Evolutionary conservation across 2,888 invertebrate genomes (phyloP).

Genomic region (Clanis bilineata): DNA sequence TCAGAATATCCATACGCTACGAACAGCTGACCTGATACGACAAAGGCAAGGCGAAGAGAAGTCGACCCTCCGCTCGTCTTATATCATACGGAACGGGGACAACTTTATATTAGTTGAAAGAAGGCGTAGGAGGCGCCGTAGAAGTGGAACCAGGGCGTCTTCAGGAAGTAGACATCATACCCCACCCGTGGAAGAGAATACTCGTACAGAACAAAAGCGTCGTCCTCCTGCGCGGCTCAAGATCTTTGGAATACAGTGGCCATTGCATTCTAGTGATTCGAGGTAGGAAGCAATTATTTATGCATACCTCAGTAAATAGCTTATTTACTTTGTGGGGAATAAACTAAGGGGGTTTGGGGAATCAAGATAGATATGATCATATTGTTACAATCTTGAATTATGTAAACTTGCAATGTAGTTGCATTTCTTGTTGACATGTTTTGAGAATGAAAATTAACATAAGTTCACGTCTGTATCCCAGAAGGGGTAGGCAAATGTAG

Average conservation of each 20-base stretch:
- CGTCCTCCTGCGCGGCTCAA: conserved; percentile 75
- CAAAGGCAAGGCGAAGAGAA: conserved; percentile 77
- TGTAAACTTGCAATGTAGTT: conserved; percentile 39
- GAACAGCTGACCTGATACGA: conserved; percentile 79
- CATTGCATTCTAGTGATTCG: conserved; percentile 76
- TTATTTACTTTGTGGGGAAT: conserved; percentile 28
- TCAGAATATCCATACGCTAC: conserved; percentile 74
- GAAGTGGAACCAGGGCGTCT: conserved; percentile 75
- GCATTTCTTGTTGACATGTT: conserved; percentile 27
- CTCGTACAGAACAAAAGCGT: conserved; percentile 71
- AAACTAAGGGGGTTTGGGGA: no score
- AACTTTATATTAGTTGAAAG: conserved; percentile 78
- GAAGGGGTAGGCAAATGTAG: no score
- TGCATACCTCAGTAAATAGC: conserved; percentile 30
- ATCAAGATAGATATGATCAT: conserved; percentile 42
- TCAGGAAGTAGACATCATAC: conserved; percentile 74
- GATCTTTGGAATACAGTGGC: conserved; percentile 80
- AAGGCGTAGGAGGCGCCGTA: conserved; percentile 67
- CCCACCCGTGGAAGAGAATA: conserved; percentile 69
- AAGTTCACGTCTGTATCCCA: no score
- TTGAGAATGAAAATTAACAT: conserved; percentile 21
- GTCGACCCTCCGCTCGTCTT: conserved; percentile 75
- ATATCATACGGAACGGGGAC: conserved; percentile 78
- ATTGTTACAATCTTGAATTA: conserved; percentile 38
- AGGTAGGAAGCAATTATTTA: conserved; percentile 53